Base-by-base conservation (phyloP, 2,797 vertebrate species). In the Amphiprion clarkii region DNA sequence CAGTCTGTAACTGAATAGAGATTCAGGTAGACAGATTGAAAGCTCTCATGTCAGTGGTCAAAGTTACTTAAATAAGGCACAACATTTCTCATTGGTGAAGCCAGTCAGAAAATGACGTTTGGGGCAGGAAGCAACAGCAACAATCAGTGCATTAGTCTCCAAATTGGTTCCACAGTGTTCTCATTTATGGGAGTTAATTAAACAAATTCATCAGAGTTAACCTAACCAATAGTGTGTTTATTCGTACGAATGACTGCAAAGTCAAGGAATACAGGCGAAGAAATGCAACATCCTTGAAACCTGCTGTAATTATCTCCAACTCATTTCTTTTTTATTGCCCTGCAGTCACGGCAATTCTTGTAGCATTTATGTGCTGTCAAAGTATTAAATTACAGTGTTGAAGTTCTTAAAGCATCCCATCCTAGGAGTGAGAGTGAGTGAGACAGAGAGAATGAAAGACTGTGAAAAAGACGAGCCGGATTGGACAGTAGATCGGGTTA, bases 151-250 rank as follows among this genome's bases (percentile, higher is more conserved):
- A 2, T 23, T 3, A 25, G 3, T n/a, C 27, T 29, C 58, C 39
- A 69, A 59, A 63, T 49, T 29, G 54, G 33, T 58, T 67, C 29
- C 48, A 67, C 66, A 61, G 29, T 42, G 53, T 25, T 61, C 53
- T 1, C 44, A 72, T 84, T 78, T 74, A 76, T 63, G 68, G 27
- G 17, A 40, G 25, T 27, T 75, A 25, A 68, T 68, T 73, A 53
- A 19, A 29, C 40, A 51, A 68, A 74, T 72, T 58, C 33, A 79
- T 76, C 51, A 61, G 9, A 14, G 39, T 66, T 70, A 66, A 69
- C 21, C 55, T 39, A 51, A 51, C 33, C 48, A 49, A 27, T 60
- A 65, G 57, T 36, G 54, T 4, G 36, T 48, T 66, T 25, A 60
- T 46, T 36, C 51, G 3, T 46, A 36, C 44, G 66, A 66, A 39